Conservation (phyloP, 64 coral and sea anemone species). For the Porites australiensis region DNA sequence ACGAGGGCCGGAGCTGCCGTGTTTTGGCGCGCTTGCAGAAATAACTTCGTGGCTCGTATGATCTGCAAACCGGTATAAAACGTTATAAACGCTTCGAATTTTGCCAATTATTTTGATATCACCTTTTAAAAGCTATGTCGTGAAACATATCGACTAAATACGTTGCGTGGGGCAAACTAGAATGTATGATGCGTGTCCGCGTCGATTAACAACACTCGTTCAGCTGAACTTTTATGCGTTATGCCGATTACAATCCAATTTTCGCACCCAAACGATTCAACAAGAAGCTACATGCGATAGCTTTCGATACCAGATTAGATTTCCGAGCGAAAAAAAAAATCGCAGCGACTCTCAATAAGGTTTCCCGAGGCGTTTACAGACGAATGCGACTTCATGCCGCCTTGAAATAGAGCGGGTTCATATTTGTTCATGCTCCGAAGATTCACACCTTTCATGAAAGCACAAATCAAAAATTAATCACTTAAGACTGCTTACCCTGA, state of each 20-base stretch:
- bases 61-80: not conserved
- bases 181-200: not conserved
- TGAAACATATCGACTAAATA: not conserved
- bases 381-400: slow-evolving; percentile 1
- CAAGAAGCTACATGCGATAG: not conserved
- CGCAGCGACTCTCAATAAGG: not conserved
- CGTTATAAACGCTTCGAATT: not conserved
- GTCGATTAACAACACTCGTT: not conserved
- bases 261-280: not conserved
- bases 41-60: not conserved
- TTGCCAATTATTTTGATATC: slow-evolving; percentile 31
- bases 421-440: slow-evolving; percentile 28
- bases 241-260: no score
- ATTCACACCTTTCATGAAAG: slow-evolving; percentile 62
- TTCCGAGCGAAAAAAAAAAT: slow-evolving; percentile 4
- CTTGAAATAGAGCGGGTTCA: not conserved
- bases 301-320: no score
- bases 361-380: slow-evolving; percentile 9
- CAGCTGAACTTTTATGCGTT: not conserved
- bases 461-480: slow-evolving; percentile 59
- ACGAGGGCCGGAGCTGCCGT: no score
- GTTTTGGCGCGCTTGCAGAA: not conserved
- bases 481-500: slow-evolving; percentile 35
- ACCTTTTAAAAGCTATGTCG: not conserved
- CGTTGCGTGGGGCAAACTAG: not conserved